A percentile compares a stretch with the other conserved stretches of the same genome.
Conservation (phyloP, 1,140 invertebrate species). For the Bombus picipes region DNA sequence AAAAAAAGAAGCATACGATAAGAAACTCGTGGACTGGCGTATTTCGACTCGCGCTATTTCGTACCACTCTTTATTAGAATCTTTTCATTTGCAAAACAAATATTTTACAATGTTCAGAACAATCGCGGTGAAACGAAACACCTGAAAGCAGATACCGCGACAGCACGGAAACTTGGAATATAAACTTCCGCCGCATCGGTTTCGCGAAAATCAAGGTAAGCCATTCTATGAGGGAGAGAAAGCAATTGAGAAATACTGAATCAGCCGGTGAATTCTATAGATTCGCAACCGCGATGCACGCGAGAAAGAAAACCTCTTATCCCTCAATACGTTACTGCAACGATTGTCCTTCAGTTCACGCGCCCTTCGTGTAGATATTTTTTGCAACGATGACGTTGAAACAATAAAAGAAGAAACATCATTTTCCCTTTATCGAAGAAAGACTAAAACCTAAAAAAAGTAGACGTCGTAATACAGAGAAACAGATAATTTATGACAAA, state of each 20-base stretch:
- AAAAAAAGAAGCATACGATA: background rate
- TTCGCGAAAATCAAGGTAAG: background rate
- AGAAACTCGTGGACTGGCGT: background rate
- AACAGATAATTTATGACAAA: no score
- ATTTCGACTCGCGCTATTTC: no score
- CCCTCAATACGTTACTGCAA: background rate
- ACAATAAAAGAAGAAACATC: background rate
- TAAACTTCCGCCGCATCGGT: background rate
- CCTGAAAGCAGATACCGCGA: background rate
- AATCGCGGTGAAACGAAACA: background rate
- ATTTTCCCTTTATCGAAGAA: no score
- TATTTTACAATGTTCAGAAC: background rate
- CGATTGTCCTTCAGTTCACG: background rate
- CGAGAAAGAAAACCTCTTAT: background rate
- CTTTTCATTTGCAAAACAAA: background rate
- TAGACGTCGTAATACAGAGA: background rate
- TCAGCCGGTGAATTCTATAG: background rate
- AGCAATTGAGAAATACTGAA: constrained; percentile 4
- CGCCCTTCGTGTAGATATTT: background rate
- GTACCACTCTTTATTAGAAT: background rate
- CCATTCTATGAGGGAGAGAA: background rate
- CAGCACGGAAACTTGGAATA: background rate
- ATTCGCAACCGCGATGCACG: background rate
- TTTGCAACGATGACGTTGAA: background rate
- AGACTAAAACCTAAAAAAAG: no score